phyloP scores from a whole-genome alignment of 2,113 vertebrate genomes.

The Centrocercus urophasianus region DNA sequence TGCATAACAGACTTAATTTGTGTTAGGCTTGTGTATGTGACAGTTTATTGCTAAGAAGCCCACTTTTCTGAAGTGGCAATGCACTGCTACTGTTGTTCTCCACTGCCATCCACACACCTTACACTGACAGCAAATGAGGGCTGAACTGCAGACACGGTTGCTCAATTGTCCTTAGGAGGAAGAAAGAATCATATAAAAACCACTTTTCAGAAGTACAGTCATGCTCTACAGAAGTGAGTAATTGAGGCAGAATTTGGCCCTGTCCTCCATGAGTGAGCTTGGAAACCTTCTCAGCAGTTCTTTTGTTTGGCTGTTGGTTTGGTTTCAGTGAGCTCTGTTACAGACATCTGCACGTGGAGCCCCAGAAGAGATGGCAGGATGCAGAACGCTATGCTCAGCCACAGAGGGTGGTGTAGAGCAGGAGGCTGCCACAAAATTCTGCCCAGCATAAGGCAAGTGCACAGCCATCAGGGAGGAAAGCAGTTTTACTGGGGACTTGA shows the following conservation, averaged over 20 bases:
- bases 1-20: conserved; percentile 35
- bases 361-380: conserved; percentile 11
- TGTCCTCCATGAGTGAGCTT: not conserved
- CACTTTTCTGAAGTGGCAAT: conserved; percentile 5
- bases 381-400: not conserved
- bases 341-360: not conserved
- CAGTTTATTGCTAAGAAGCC: conserved; percentile 7
- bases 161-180: conserved; percentile 2
- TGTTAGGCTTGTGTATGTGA: conserved; percentile 26
- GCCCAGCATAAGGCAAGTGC: not conserved
- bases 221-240: not conserved
- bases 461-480: not conserved
- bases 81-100: not conserved
- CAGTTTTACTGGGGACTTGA: not conserved
- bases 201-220: not conserved
- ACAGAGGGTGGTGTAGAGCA: not conserved
- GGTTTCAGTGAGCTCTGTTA: not conserved
- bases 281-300: not conserved
- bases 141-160: conserved; percentile 3
- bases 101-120: not conserved
- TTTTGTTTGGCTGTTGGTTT: not conserved
- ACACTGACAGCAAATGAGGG: conserved; percentile 15
- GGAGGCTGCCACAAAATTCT: not conserved
- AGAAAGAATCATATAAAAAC: not conserved
- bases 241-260: not conserved